phyloP scores from a whole-genome alignment of 2,797 vertebrate genomes.

The Erpetoichthys calabaricus region DNA sequence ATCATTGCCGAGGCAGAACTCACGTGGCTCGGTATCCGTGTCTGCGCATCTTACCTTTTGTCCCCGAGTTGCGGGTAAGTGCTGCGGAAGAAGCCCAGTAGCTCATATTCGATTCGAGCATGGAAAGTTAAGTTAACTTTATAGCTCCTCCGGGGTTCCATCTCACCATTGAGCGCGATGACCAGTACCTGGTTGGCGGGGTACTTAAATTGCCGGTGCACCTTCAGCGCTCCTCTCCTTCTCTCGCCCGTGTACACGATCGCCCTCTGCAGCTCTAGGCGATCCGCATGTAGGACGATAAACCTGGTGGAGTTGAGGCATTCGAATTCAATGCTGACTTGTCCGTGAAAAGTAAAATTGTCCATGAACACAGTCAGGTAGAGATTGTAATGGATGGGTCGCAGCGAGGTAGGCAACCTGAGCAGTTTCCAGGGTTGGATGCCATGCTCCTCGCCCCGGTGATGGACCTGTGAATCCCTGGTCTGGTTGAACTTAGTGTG shows the following conservation, averaged over 20 bases:
- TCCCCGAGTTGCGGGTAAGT: conserved; percentile 75
- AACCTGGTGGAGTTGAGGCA: conserved; percentile 73
- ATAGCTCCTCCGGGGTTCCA: conserved; percentile 70
- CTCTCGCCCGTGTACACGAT: conserved; percentile 54
- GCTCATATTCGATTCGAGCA: conserved; percentile 78
- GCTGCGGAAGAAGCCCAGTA: conserved; percentile 88
- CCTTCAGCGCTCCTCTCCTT: conserved; percentile 58
- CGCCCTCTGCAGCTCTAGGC: conserved; percentile 61
- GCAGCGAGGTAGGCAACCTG: conserved; percentile 59
- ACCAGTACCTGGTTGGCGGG: conserved; percentile 75
- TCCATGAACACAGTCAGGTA: conserved; percentile 78
- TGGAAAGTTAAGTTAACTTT: conserved; percentile 76
- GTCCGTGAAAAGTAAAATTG: conserved; percentile 90
- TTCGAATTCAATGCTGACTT: conserved; percentile 80
- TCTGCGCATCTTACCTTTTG: conserved; percentile 53
- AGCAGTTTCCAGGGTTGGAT: conserved; percentile 64
- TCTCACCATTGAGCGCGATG: conserved; percentile 72
- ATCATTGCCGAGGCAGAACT: too few species aligned
- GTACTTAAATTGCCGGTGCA: conserved; percentile 70
- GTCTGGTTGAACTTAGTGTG: conserved; percentile 38
- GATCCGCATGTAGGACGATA: conserved; percentile 78
- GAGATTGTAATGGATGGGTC: conserved; percentile 84
- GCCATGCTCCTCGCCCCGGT: conserved; percentile 25
- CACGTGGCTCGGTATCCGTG: too few species aligned
- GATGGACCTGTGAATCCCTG: conserved; percentile 28